Evolutionary conservation across 2,797 vertebrate genomes (phyloP).

Genomic region (Trachops cirrhosus): DNA sequence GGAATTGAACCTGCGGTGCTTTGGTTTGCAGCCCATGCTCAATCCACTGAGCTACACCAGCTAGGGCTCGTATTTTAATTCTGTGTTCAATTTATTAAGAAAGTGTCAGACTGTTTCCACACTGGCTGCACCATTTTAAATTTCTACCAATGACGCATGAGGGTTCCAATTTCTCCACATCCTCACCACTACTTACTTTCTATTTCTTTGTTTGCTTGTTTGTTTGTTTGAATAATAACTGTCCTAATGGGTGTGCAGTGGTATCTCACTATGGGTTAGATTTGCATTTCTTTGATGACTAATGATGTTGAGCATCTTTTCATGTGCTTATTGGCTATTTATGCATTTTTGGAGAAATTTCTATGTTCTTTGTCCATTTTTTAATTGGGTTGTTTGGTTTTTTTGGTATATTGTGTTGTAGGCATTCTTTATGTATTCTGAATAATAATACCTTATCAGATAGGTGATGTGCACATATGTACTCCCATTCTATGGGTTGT

Average conservation of each 20-base stretch:
- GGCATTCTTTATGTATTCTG: not conserved
- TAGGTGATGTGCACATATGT: not conserved
- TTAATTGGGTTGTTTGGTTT: not conserved
- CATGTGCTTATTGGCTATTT: not conserved
- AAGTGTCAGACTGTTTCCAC: not conserved
- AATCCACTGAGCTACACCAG: too few species aligned
- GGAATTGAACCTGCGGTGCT: too few species aligned
- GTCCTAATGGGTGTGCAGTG: not conserved
- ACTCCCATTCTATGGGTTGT: not conserved
- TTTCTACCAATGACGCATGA: not conserved
- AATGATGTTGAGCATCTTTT: not conserved
- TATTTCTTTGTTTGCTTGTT: not conserved
- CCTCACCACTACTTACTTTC: not conserved
- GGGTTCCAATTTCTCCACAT: not conserved
- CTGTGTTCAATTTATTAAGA: not conserved
- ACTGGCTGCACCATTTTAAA: not conserved
- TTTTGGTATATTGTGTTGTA: not conserved
- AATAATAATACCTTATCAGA: slow-evolving; percentile 1
- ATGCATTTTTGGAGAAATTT: not conserved
- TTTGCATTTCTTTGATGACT: slow-evolving; percentile 2
- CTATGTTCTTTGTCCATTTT: not conserved
- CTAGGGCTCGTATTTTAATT: not conserved
- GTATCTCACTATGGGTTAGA: not conserved
- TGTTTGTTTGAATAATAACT: not conserved
- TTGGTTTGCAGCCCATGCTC: too few species aligned